Percentiles rank a stretch among this genome's conserved stretches.
These are phyloP conservation scores for Climacteris rufus DNA, from an alignment of 2,113 vertebrate species.

Conservation along the genomic window DNA sequence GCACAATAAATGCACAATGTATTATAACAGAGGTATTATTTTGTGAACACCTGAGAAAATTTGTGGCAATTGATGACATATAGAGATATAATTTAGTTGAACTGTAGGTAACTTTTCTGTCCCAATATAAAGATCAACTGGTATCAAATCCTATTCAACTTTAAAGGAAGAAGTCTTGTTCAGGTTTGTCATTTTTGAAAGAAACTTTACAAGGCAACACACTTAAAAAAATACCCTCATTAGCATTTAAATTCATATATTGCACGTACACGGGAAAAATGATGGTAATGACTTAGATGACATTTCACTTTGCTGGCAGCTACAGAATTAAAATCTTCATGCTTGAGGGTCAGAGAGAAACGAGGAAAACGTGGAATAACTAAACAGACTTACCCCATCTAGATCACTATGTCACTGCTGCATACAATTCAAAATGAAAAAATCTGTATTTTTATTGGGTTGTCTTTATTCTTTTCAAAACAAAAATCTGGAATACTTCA, in stretches of 20 bases:
- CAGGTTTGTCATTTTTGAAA: neutral
- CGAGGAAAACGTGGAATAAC: neutral
- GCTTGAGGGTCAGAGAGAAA: slow-evolving; percentile 1
- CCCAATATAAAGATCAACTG: neutral
- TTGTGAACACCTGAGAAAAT: neutral
- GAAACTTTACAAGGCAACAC: neutral
- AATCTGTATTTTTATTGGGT: neutral
- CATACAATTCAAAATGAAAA: neutral
- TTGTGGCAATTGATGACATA: neutral
- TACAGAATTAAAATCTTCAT: neutral
- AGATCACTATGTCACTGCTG: neutral
- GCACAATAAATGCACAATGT: neutral
- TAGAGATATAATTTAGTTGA: neutral
- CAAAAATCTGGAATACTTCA: neutral
- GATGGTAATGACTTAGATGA: neutral
- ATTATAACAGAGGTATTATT: neutral
- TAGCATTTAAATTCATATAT: slow-evolving; percentile 11
- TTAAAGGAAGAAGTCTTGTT: neutral
- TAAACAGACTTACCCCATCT: neutral
- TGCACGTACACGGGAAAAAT: neutral
- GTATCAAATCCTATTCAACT: neutral
- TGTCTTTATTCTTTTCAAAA: neutral
- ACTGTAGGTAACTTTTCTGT: neutral
- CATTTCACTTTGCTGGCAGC: slow-evolving; percentile 10
- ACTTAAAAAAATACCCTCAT: neutral